Percentiles rank a stretch among this genome's conserved stretches.
Evolutionary conservation across 1,140 invertebrate species (phyloP).

Genomic region (Tribolium castaneum): DNA sequence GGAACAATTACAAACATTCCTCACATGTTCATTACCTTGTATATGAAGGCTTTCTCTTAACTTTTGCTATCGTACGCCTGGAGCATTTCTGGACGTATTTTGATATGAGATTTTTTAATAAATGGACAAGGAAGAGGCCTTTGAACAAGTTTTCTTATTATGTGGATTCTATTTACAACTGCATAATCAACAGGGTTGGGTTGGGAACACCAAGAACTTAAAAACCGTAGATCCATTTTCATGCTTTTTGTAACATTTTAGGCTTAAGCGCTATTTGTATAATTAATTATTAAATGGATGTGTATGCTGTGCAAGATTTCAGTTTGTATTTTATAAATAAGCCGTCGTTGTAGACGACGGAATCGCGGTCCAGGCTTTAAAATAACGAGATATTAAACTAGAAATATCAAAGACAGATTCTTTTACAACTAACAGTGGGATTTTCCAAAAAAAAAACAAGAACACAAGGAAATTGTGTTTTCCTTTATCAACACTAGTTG

Average conservation of each 20-base stretch:
- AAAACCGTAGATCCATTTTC: neutral
- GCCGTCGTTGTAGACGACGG: conserved; percentile 37
- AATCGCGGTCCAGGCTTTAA: conserved; percentile 46
- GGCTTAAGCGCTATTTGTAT: conserved; percentile 30
- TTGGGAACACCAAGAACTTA: conserved; percentile 41
- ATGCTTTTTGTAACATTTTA: conserved; percentile 8
- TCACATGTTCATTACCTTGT: conserved; percentile 13
- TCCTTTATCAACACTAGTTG: neutral
- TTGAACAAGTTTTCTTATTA: neutral
- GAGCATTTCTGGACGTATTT: neutral
- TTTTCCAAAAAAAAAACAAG: neutral
- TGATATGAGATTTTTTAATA: conserved; percentile 5
- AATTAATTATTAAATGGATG: neutral
- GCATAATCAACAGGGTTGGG: conserved; percentile 42
- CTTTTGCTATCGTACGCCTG: too few relatives aligned
- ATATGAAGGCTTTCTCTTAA: neutral
- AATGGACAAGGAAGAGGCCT: neutral
- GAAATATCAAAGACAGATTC: neutral
- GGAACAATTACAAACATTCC: neutral
- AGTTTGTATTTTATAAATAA: conserved; percentile 20
- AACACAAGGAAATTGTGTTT: too few relatives aligned
- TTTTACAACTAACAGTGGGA: neutral
- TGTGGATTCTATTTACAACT: neutral
- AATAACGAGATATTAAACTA: conserved; percentile 19
- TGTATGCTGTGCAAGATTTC: conserved; percentile 36